Conservation (phyloP, 2,888 invertebrate genomes). For the Campoplex nolae region DNA sequence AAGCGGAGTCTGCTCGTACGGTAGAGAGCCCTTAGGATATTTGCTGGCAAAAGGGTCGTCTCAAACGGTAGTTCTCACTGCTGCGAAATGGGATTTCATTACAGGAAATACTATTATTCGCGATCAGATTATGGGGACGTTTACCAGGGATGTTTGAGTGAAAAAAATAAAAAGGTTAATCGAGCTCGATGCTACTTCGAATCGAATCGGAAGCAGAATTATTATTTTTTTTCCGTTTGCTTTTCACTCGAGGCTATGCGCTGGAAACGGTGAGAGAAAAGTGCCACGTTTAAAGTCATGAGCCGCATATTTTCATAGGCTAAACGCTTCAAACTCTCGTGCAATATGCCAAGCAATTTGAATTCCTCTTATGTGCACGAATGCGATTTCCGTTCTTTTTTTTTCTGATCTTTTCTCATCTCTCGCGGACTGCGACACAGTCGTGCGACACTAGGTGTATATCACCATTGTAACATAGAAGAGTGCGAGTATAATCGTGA, state of each 20-base stretch:
- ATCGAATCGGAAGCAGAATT: neutral
- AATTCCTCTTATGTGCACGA: conserved; percentile 44
- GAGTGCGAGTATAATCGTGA: conserved; percentile 67
- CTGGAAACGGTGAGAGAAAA: conserved; percentile 11
- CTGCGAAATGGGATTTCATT: conserved; percentile 1
- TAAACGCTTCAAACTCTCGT: conserved; percentile 57
- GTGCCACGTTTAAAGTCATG: conserved; percentile 24
- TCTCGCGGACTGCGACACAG: conserved; percentile 31
- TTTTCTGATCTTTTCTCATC: no score
- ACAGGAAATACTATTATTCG: neutral
- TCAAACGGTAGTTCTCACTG: conserved; percentile 28
- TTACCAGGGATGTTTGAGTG: neutral
- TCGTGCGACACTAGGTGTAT: conserved; percentile 27
- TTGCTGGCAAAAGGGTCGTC: conserved; percentile 3
- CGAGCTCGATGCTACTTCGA: neutral
- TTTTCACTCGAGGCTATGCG: neutral
- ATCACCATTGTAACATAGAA: conserved; percentile 27
- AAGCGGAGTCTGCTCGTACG: neutral
- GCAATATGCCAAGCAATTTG: conserved; percentile 54
- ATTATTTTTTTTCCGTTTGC: neutral
- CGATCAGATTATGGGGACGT: conserved; percentile 1
- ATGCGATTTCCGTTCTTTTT: conserved; percentile 54
- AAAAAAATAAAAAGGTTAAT: neutral
- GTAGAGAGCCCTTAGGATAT: conserved; percentile 24
- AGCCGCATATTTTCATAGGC: conserved; percentile 31